Conservation (phyloP, 2,113 vertebrate genomes). For the Ictalurus punctatus region DNA sequence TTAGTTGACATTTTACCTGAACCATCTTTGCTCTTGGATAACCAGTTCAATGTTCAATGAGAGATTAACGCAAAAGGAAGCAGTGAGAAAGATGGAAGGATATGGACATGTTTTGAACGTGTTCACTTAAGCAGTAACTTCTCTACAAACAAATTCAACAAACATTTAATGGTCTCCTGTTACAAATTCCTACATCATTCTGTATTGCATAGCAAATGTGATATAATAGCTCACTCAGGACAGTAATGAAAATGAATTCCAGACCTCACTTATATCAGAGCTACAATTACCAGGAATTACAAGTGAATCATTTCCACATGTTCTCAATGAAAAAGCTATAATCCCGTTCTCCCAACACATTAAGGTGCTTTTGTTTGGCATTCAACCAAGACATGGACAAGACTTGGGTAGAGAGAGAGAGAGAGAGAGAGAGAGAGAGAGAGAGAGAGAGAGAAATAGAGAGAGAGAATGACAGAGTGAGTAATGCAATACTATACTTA, state of each 20-base stretch:
- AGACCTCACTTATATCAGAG: conserved; percentile 91
- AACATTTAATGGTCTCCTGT: conserved; percentile 88
- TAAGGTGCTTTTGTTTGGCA: conserved; percentile 95
- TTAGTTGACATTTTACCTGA: conserved; percentile 31
- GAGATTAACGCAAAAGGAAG: not conserved
- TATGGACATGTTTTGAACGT: conserved; percentile 31
- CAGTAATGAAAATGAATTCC: conserved; percentile 95
- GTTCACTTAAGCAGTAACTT: conserved; percentile 60
- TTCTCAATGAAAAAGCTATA: conserved; percentile 92
- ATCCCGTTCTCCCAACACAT: conserved; percentile 89
- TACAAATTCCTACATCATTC: conserved; percentile 85
- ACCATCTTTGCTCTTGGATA: not conserved
- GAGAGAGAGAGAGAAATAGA: not conserved
- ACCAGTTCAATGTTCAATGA: conserved; percentile 7
- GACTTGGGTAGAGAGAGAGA: conserved; percentile 3
- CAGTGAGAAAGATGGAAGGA: conserved; percentile 9
- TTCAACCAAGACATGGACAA: conserved; percentile 57
- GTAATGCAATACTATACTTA: conserved; percentile 39
- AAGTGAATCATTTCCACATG: conserved; percentile 96
- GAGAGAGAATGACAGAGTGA: conserved; percentile 54
- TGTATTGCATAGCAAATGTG: conserved; percentile 83
- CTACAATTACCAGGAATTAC: conserved; percentile 97
- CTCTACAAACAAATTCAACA: conserved; percentile 84
- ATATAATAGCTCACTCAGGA: conserved; percentile 97
- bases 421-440: conserved; percentile 9